These are phyloP conservation scores for Chironex yamaguchii DNA, from an alignment of 30 jellyfish, hydroid and myxozoan genomes.

Conservation along the genomic window DNA sequence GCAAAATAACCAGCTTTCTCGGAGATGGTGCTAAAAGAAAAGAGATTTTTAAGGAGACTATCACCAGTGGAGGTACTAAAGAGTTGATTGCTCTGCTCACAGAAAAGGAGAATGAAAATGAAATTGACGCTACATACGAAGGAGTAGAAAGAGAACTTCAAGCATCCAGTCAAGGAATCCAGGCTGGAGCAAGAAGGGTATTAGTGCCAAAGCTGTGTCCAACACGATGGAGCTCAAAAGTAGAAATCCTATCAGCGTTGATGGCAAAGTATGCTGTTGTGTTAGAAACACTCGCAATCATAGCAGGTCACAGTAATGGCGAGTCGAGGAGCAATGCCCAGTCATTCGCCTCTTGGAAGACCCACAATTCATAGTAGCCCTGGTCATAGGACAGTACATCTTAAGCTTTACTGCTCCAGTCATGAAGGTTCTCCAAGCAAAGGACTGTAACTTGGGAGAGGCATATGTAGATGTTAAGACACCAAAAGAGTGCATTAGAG, in stretches of 20 bases:
- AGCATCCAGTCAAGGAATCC: conserved; percentile 53
- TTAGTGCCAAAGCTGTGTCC: conserved; percentile 68
- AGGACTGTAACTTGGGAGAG: neutral
- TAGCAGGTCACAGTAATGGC: conserved; percentile 47
- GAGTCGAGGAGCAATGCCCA: conserved; percentile 63
- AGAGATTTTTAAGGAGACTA: conserved; percentile 55
- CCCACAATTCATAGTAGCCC: neutral
- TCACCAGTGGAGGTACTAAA: conserved; percentile 49
- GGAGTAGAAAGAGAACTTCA: conserved; percentile 46
- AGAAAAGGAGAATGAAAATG: conserved; percentile 44
- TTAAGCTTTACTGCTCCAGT: neutral
- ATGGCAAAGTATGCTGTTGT: conserved; percentile 56
- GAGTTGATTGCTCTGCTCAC: conserved; percentile 56
- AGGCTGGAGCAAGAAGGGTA: conserved; percentile 63
- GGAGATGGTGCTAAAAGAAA: conserved; percentile 53
- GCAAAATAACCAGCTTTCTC: conserved; percentile 54
- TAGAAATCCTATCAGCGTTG: conserved; percentile 54
- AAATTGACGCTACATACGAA: conserved; percentile 48
- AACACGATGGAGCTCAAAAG: conserved; percentile 57
- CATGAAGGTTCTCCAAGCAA: neutral
- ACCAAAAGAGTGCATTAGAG: neutral
- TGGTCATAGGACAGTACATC: neutral
- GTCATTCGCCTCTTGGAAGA: neutral
- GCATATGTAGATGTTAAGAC: neutral
- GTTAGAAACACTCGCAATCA: conserved; percentile 47